Percentiles rank a stretch among this genome's conserved stretches.
phyloP scores from a whole-genome alignment of 1,140 invertebrate species.

The Branchinecta lynchi region DNA sequence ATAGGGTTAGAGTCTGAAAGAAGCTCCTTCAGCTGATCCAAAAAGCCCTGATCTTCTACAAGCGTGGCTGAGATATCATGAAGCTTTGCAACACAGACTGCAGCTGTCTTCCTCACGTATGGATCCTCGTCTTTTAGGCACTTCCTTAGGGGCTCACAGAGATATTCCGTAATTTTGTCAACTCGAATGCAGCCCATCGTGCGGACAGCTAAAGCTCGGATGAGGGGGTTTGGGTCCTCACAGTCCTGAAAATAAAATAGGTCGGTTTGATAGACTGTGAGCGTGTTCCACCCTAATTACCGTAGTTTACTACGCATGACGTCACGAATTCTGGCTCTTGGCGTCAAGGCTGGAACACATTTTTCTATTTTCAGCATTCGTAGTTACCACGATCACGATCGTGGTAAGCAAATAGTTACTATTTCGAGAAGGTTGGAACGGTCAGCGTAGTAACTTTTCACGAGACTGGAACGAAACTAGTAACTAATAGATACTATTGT shows the following conservation, averaged over 20 bases:
- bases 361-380: too few relatives aligned
- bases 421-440: too few relatives aligned
- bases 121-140: constrained; percentile 99
- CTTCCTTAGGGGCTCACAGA: constrained; percentile 95
- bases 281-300: too few relatives aligned
- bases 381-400: too few relatives aligned
- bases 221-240: constrained; percentile 98
- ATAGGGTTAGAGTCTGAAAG: constrained; percentile 99
- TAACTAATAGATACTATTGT: too few relatives aligned
- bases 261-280: not conserved
- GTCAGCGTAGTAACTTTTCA: too few relatives aligned
- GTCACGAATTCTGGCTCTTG: too few relatives aligned
- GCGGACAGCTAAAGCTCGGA: constrained; percentile 90
- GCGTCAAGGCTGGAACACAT: too few relatives aligned
- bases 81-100: constrained; percentile 96
- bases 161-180: constrained; percentile 99
- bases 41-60: constrained; percentile 95
- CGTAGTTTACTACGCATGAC: too few relatives aligned
- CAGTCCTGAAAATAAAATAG: constrained; percentile 63
- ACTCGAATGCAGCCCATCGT: constrained; percentile 99
- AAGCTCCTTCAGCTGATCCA: constrained; percentile 78
- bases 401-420: too few relatives aligned
- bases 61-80: constrained; percentile 96
- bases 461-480: too few relatives aligned
- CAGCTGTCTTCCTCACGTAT: constrained; percentile 97